Base-by-base conservation (phyloP, 1,140 invertebrate genomes). In the Anagrus nilaparvatae region DNA sequence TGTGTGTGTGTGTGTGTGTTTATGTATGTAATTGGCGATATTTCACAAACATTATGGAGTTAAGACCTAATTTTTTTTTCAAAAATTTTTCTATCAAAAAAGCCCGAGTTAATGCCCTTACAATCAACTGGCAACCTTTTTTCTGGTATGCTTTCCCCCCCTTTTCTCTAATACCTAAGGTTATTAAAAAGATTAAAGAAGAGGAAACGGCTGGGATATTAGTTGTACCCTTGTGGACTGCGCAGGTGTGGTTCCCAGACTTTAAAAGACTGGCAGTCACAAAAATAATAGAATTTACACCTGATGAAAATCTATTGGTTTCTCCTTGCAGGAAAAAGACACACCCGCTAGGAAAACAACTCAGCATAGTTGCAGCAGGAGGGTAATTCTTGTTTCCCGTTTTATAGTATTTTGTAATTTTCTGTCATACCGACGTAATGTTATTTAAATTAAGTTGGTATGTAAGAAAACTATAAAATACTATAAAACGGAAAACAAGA, bases 91-190 rank as follows among this genome's bases (percentile, higher is more conserved):
- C n/a, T n/a, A n/a, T n/a, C n/a, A n/a, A n/a, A n/a, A n/a, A n/a
- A n/a, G n/a, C n/a, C n/a, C n/a, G n/a, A 36, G 36, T 48, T 8
- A 37, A 48, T 16, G 38, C 42, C 8, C 40, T 44, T 19, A 44
- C 46, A n/a, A 14, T 44, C 7, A 36, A 20, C 14, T 48, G 42
- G 42, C 9, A 27, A 28, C n/a, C 25, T 19, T 30, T 30, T 7
- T 17, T 23, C 2, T 47, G 38, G 33, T 47, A 43, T 14, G 46
- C 46, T 4, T 44, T 44, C 23, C 42, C 38, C 2, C 42, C 42
- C 2, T 48, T 48, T 25, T 36, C 12, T 10, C 10, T 39, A 19
- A 47, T 44, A 7, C 32, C 23, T n/a, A 43, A 24, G 19, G 16
- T 34, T 1, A 8, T 46, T 12, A 34, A 13, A 14, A 50, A 46